phyloP scores from a whole-genome alignment of 2,888 invertebrate genomes.

The Hyalella azteca region DNA sequence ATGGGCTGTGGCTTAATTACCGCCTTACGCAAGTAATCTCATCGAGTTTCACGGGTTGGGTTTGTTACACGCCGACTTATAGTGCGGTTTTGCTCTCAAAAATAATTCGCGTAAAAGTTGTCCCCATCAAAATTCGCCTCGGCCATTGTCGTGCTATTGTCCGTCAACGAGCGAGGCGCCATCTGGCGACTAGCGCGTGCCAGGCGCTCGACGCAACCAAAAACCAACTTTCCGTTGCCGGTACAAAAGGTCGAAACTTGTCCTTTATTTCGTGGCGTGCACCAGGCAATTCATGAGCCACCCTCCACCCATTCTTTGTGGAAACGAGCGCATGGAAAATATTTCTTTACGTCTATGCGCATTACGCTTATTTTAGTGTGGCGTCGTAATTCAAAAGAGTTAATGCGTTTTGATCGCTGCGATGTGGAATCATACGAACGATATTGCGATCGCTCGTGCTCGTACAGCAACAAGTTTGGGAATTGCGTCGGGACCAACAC shows the following conservation, averaged over 20 bases:
- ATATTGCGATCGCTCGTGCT: background rate
- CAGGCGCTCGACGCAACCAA: background rate
- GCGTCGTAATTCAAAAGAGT: background rate
- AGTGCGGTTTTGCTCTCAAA: conserved; percentile 24
- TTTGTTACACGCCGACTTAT: conserved; percentile 10
- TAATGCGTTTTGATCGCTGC: background rate
- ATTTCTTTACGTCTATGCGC: conserved; percentile 14
- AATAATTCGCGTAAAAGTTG: conserved; percentile 44
- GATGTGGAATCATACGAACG: background rate
- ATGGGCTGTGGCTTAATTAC: background rate
- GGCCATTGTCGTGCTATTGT: conserved; percentile 53
- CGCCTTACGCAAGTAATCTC: background rate
- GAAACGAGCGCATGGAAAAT: background rate
- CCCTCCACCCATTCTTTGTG: conserved; percentile 25
- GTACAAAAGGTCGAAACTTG: background rate
- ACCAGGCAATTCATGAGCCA: conserved; percentile 47
- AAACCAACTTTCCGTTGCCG: background rate
- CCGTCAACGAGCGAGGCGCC: conserved; percentile 56
- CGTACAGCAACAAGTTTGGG: conserved; percentile 41
- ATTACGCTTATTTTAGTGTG: background rate
- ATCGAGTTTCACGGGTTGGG: conserved; percentile 21
- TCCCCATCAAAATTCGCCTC: conserved; percentile 53
- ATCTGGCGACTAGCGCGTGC: conserved; percentile 49
- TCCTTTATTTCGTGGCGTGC: conserved; percentile 28
- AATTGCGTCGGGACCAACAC: conserved; percentile 38